These are phyloP conservation scores for Apodemia duryi DNA, from an alignment of 2,888 invertebrate genomes.

Conservation along the genomic window DNA sequence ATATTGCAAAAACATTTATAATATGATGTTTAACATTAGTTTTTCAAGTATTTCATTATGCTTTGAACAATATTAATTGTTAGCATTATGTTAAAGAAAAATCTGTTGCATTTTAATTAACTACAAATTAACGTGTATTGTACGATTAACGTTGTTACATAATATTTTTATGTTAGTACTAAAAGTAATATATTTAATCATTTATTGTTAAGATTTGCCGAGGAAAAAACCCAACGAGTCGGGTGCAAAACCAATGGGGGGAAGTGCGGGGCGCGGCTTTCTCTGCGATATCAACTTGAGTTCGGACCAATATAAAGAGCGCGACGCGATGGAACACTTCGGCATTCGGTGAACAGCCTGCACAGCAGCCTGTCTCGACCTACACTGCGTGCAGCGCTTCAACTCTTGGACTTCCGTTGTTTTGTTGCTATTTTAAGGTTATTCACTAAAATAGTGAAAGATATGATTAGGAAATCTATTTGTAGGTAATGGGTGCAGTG, in stretches of 20 bases:
- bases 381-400: slow-evolving; percentile 53
- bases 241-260: slow-evolving; percentile 52
- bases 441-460: slow-evolving; percentile 63
- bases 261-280: slow-evolving; percentile 75
- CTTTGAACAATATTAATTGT: not conserved
- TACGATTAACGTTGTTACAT: not conserved
- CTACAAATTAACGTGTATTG: not conserved
- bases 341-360: slow-evolving; percentile 78
- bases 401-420: slow-evolving; percentile 36
- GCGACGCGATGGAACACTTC: slow-evolving; percentile 69
- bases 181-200: slow-evolving; percentile 55
- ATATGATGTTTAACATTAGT: not conserved
- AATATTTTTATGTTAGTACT: slow-evolving; percentile 25
- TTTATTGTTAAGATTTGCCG: slow-evolving; percentile 66
- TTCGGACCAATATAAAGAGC: slow-evolving; percentile 67
- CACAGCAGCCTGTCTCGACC: slow-evolving; percentile 77
- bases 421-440: slow-evolving; percentile 38
- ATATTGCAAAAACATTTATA: too few relatives aligned
- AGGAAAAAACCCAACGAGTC: slow-evolving; percentile 75
- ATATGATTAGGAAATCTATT: slow-evolving; percentile 57
- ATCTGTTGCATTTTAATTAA: not conserved
- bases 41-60: not conserved
- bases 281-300: slow-evolving; percentile 54
- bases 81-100: slow-evolving; percentile 4
- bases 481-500: slow-evolving; percentile 66